Conservation (phyloP, 2,113 vertebrate genomes). For the Larimichthys crocea region DNA sequence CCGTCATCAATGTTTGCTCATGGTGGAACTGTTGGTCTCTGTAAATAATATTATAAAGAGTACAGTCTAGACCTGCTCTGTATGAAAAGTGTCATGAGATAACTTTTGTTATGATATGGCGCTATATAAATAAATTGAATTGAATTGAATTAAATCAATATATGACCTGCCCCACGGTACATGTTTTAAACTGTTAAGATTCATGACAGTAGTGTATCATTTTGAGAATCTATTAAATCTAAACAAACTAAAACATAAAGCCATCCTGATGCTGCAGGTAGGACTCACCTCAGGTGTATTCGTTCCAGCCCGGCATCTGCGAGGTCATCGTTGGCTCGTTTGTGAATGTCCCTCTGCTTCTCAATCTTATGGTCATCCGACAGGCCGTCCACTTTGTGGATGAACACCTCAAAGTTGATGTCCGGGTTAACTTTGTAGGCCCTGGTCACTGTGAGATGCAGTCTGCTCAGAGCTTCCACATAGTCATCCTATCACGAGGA, state of each 20-base stretch:
- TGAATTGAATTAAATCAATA: too few relatives aligned
- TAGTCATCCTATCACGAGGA: constrained; percentile 88
- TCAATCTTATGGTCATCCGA: constrained; percentile 97
- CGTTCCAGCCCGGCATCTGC: constrained; percentile 91
- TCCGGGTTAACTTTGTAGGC: constrained; percentile 95
- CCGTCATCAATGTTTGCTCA: too few relatives aligned
- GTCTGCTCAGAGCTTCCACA: constrained; percentile 92
- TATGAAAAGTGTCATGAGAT: too few relatives aligned
- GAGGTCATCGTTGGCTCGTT: constrained; percentile 93
- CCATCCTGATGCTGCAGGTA: neutral
- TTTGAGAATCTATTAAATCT: neutral
- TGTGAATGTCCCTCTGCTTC: constrained; percentile 95
- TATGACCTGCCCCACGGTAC: too few relatives aligned
- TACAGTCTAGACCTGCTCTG: too few relatives aligned
- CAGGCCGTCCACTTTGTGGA: constrained; percentile 96
- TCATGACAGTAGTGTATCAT: too few relatives aligned
- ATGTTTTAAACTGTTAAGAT: too few relatives aligned
- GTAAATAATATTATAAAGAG: too few relatives aligned
- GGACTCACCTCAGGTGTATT: constrained; percentile 91
- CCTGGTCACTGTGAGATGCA: constrained; percentile 94
- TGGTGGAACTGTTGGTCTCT: too few relatives aligned
- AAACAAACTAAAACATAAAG: neutral
- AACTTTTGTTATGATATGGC: too few relatives aligned
- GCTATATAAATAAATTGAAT: too few relatives aligned
- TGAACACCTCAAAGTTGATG: constrained; percentile 97